Evolutionary conservation across 2,113 vertebrate genomes (phyloP).

Genomic region (Tachysurus vachellii): DNA sequence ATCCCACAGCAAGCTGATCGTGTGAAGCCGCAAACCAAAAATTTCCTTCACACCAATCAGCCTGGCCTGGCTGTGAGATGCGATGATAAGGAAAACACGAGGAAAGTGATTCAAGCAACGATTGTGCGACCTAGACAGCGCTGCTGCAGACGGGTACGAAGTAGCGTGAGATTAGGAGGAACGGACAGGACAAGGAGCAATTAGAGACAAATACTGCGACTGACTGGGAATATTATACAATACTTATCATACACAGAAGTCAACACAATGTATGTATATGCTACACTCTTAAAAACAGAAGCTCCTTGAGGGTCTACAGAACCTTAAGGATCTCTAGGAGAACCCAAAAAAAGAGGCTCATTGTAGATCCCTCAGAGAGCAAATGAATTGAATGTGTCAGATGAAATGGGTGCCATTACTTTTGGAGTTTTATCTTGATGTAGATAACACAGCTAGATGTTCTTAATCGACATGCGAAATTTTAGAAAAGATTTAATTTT

Average conservation of each 20-base stretch:
- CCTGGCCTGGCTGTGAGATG: not conserved
- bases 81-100: not conserved
- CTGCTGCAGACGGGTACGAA: not conserved
- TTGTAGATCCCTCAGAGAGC: too few species aligned
- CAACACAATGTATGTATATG: not conserved
- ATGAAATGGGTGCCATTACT: too few species aligned
- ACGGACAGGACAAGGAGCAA: not conserved
- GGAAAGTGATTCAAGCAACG: not conserved
- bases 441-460: too few species aligned
- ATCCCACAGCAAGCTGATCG: not conserved
- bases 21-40: not conserved
- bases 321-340: too few species aligned
- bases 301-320: too few species aligned
- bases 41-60: too few species aligned
- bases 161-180: not conserved
- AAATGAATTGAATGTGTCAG: too few species aligned
- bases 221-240: not conserved
- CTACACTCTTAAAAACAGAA: too few species aligned
- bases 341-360: too few species aligned
- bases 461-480: too few species aligned
- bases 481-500: too few species aligned
- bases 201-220: not conserved
- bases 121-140: not conserved
- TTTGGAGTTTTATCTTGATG: too few species aligned
- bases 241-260: not conserved